phyloP scores from a whole-genome alignment of 2,797 vertebrate genomes.

The Periparus ater region DNA sequence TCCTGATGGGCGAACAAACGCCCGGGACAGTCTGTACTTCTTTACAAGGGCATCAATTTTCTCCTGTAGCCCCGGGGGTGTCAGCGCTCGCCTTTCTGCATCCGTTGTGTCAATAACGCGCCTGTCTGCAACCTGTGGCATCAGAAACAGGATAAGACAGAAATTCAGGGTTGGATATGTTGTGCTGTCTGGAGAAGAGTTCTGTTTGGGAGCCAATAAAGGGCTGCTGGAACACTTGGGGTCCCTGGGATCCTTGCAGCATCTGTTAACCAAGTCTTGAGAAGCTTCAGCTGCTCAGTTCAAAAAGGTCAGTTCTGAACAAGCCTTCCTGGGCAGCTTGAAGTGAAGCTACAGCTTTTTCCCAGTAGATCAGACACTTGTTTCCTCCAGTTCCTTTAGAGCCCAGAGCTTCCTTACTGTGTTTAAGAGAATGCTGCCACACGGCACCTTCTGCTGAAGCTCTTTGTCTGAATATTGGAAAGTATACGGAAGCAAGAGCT shows the following conservation, averaged over 20 bases:
- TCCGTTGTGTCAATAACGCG: constrained; percentile 87
- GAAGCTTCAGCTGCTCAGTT: too few relatives aligned
- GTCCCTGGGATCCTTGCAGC: background rate
- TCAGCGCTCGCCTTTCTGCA: constrained; percentile 85
- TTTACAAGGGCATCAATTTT: constrained; percentile 83
- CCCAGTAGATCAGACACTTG: background rate
- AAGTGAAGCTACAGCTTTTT: background rate
- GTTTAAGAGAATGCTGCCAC: background rate
- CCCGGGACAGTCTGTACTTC: constrained; percentile 81
- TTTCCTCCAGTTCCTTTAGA: background rate
- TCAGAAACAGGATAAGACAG: background rate
- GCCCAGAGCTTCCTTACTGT: background rate
- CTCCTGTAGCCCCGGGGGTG: constrained; percentile 87
- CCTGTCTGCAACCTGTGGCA: constrained; percentile 87
- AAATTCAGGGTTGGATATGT: background rate
- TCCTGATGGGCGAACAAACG: constrained; percentile 93
- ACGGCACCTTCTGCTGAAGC: background rate
- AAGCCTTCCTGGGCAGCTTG: background rate
- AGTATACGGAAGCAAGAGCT: background rate
- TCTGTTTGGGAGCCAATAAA: background rate
- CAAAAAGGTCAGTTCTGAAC: background rate
- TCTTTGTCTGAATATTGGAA: background rate
- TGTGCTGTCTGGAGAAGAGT: background rate
- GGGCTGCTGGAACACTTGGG: background rate
- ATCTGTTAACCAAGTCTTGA: background rate